phyloP scores from a whole-genome alignment of 2,113 vertebrate genomes.

The Zonotrichia leucophrys region DNA sequence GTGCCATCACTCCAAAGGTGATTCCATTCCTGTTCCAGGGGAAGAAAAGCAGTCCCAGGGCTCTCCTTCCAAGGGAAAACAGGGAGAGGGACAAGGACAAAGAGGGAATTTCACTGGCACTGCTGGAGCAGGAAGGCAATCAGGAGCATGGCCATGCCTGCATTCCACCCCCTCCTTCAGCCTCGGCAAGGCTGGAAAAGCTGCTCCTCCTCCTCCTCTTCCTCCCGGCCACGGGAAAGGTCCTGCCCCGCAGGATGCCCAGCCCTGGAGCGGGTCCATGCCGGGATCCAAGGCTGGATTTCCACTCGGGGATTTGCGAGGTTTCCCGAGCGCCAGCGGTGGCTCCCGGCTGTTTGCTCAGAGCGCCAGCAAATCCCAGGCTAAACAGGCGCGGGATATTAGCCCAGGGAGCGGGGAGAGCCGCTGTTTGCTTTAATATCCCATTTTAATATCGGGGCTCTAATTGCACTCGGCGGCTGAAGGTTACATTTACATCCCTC shows the following conservation, averaged over 20 bases:
- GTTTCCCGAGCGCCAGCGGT: not conserved
- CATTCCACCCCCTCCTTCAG: not conserved
- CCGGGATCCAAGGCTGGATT: not conserved
- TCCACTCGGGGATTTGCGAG: not conserved
- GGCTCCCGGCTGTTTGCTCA: not conserved
- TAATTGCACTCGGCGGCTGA: conserved; percentile 44
- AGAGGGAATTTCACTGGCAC: not conserved
- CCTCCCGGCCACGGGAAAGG: not conserved
- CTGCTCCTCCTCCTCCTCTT: not conserved
- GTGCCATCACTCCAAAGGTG: not conserved
- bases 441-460: conserved; percentile 47
- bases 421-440: conserved; percentile 68
- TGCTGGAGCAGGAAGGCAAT: rapidly evolving
- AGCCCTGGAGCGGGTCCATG: not conserved
- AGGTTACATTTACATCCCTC: conserved; percentile 67
- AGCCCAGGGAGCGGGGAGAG: not conserved
- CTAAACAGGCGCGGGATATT: not conserved
- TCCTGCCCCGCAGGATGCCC: not conserved
- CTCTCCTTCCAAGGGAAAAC: not conserved
- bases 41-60: not conserved
- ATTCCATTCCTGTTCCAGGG: not conserved
- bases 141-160: rapidly evolving
- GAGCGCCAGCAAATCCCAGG: conserved; percentile 5
- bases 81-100: not conserved
- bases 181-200: not conserved